A percentile compares a stretch with the other conserved stretches of the same genome.
phyloP scores from a whole-genome alignment of 1,140 invertebrate species.

The Drosophila busckii region DNA sequence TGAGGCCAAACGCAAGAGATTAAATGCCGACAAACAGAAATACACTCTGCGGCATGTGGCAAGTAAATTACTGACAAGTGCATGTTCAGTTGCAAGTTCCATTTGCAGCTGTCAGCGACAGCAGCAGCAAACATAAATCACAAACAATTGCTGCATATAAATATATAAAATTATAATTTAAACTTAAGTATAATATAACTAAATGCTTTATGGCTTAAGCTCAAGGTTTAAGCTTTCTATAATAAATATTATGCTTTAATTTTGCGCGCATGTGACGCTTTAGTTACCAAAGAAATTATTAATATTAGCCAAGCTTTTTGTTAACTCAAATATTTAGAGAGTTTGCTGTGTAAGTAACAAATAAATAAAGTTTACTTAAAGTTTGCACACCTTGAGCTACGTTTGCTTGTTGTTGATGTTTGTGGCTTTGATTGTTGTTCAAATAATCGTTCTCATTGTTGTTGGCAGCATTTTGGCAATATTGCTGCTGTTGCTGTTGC shows the following conservation, averaged over 20 bases:
- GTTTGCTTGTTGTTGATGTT: conserved; percentile 19
- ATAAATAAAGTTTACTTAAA: conserved; percentile 7
- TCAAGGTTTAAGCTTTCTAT: too few relatives aligned
- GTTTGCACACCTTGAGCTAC: conserved; percentile 52
- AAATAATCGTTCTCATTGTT: conserved; percentile 57
- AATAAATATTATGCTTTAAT: conserved; percentile 46
- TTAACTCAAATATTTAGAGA: conserved; percentile 14
- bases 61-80: too few relatives aligned
- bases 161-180: too few relatives aligned
- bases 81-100: too few relatives aligned
- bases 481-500: conserved; percentile 24
- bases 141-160: too few relatives aligned
- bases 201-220: too few relatives aligned
- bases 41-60: too few relatives aligned
- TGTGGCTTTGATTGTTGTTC: conserved; percentile 40
- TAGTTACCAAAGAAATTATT: conserved; percentile 8
- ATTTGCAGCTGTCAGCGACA: too few relatives aligned
- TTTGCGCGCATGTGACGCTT: conserved; percentile 23
- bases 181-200: too few relatives aligned
- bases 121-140: too few relatives aligned
- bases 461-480: conserved; percentile 14
- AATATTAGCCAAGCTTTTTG: conserved; percentile 25
- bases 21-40: too few relatives aligned
- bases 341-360: background rate
- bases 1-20: too few relatives aligned